Conservation (phyloP, 2,888 invertebrate genomes). For the Aradus depressus region DNA sequence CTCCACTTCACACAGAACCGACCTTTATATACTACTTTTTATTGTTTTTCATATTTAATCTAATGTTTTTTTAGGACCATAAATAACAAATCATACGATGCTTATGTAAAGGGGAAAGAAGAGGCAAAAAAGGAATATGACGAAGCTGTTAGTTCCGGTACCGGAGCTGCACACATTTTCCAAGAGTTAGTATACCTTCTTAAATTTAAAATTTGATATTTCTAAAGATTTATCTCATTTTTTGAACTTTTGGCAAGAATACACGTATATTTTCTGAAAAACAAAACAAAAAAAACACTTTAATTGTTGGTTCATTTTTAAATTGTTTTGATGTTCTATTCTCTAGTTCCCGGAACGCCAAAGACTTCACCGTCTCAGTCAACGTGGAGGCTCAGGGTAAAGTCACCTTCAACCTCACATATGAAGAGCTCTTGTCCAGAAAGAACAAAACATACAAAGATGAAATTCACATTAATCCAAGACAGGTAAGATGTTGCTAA, state of each 20-base stretch:
- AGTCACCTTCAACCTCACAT: constrained; percentile 57
- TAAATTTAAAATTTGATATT: background rate
- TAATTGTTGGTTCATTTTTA: background rate
- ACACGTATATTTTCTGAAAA: background rate
- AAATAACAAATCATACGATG: constrained; percentile 50
- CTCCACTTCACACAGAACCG: too few species aligned
- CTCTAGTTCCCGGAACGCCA: constrained; percentile 59
- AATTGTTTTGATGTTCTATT: too few species aligned
- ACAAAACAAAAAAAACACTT: background rate
- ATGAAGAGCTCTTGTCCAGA: constrained; percentile 57
- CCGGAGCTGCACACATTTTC: constrained; percentile 50
- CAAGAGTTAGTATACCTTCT: constrained; percentile 38
- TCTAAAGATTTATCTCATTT: background rate
- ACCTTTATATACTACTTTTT: too few species aligned
- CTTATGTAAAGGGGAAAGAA: constrained; percentile 53
- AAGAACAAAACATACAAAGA: constrained; percentile 55
- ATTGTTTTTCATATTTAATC: too few species aligned
- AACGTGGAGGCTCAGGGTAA: constrained; percentile 52
- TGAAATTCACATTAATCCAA: constrained; percentile 56
- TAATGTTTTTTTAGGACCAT: constrained; percentile 41
- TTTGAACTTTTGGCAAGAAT: background rate
- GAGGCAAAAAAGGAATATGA: constrained; percentile 49
- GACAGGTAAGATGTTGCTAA: too few species aligned
- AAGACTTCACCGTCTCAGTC: constrained; percentile 55
- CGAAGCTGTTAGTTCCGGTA: constrained; percentile 46